Conservation (phyloP, 2,888 invertebrate species). For the Drosophila kambysellisi region DNA sequence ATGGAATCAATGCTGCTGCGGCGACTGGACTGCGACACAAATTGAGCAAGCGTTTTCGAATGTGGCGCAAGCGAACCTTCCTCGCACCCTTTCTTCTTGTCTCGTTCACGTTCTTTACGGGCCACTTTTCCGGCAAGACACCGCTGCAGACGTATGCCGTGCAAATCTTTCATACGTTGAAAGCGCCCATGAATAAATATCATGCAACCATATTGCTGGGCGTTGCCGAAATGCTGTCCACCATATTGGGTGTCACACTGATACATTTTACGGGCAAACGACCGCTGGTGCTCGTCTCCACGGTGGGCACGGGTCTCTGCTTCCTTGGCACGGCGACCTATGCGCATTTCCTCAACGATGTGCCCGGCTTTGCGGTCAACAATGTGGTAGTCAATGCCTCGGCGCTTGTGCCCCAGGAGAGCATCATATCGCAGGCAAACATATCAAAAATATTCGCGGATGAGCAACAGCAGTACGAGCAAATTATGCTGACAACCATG, state of each 20-base stretch:
- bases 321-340: slow-evolving; percentile 86
- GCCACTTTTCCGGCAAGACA: slow-evolving; percentile 91
- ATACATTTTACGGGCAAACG: slow-evolving; percentile 92
- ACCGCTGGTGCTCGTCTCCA: slow-evolving; percentile 88
- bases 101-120: slow-evolving; percentile 89
- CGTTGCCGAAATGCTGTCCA: slow-evolving; percentile 89
- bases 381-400: slow-evolving; percentile 85
- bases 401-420: slow-evolving; percentile 77
- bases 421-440: slow-evolving; percentile 81
- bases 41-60: slow-evolving; percentile 76
- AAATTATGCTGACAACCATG: slow-evolving; percentile 39
- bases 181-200: slow-evolving; percentile 91
- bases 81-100: slow-evolving; percentile 89
- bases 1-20: slow-evolving; percentile 3
- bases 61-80: slow-evolving; percentile 88
- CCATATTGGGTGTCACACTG: slow-evolving; percentile 88
- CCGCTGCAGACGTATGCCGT: slow-evolving; percentile 91
- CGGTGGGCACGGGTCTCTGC: slow-evolving; percentile 88
- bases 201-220: slow-evolving; percentile 91
- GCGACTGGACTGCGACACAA: slow-evolving; percentile 44
- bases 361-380: slow-evolving; percentile 84
- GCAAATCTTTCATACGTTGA: slow-evolving; percentile 89
- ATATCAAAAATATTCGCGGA: slow-evolving; percentile 82
- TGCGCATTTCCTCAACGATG: slow-evolving; percentile 83
- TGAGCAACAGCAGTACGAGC: slow-evolving; percentile 27